Evolutionary conservation across 2,888 invertebrate species (phyloP), one percentile per base, ranked within the genome.

Genomic region (Keiferia lycopersicella): DNA sequence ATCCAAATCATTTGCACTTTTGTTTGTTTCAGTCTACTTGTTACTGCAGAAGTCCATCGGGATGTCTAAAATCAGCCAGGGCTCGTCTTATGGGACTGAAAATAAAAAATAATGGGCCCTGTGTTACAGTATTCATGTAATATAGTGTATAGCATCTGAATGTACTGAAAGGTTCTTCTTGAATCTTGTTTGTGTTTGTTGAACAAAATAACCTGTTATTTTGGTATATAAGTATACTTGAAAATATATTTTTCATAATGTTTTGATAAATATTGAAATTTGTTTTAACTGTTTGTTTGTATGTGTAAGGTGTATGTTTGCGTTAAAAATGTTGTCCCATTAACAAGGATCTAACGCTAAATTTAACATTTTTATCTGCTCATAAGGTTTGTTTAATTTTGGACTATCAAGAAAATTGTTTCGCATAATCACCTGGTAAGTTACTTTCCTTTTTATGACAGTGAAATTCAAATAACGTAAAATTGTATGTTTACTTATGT

Each of bases 51-150:
- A 96, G 83, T 94, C 96, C 57, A 96, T 97, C 75, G 95, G 95
- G 62, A 95, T 96, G 94, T 96, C 97, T 1, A 94, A 96, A 86
- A 96, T 97, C 73, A 96, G 95, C 79, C 95, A 96, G 85, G 96
- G 94, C 48, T 97, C 97, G 34, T 95, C 95, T 7, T 97, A 97
- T 80, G 97, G 97, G 68, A 90, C 93, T 62, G 93, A 89, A 68
- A 14, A 38, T n/a, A 92, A 93, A 66, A 90, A 92, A 72, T 93
- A 93, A 80, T 68, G 66, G 62, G 58, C 57, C 57, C 72, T 72
- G 69, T 68, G 67, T 68, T 68, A 67, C 63, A 67, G 66, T 66
- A 73, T 71, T 68, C 71, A 65, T 74, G 66, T 71, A 70, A 64
- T 62, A 62, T 72, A 65, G 66, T 70, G 66, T 70, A 71, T 69